A percentile compares a stretch with the other conserved stretches of the same genome.
Evolutionary conservation across 2,113 vertebrate species (phyloP).

Genomic region (Pungitius pungitius): DNA sequence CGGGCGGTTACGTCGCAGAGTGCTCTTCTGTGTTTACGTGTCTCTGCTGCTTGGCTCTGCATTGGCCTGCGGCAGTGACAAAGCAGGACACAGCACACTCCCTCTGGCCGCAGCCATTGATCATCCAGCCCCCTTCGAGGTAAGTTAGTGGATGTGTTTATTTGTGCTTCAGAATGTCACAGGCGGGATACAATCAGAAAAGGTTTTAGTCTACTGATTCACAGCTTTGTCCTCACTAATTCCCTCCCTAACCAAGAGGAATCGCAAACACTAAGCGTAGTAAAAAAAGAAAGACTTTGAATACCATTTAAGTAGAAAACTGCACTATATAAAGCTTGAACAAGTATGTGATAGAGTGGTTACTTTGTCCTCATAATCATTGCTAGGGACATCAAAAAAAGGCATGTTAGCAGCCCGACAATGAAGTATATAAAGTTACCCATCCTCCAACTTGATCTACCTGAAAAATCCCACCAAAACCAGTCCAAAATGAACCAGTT

Average conservation of each 20-base stretch:
- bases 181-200: too few species aligned
- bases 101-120: not conserved
- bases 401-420: not conserved
- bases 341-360: not conserved
- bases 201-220: too few species aligned
- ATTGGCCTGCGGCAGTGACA: not conserved
- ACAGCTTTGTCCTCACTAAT: too few species aligned
- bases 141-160: not conserved
- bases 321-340: not conserved
- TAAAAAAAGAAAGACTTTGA: not conserved
- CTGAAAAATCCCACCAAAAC: not conserved
- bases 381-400: not conserved
- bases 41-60: not conserved
- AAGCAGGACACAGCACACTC: not conserved
- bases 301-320: too few species aligned
- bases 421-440: too few species aligned
- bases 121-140: not conserved
- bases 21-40: not conserved
- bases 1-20: not conserved
- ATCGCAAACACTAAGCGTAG: not conserved
- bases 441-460: not conserved
- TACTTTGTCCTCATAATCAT: not conserved
- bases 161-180: too few species aligned
- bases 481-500: not conserved
- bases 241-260: not conserved